phyloP scores from a whole-genome alignment of 2,797 vertebrate species.

The Sebastes nivosus region DNA sequence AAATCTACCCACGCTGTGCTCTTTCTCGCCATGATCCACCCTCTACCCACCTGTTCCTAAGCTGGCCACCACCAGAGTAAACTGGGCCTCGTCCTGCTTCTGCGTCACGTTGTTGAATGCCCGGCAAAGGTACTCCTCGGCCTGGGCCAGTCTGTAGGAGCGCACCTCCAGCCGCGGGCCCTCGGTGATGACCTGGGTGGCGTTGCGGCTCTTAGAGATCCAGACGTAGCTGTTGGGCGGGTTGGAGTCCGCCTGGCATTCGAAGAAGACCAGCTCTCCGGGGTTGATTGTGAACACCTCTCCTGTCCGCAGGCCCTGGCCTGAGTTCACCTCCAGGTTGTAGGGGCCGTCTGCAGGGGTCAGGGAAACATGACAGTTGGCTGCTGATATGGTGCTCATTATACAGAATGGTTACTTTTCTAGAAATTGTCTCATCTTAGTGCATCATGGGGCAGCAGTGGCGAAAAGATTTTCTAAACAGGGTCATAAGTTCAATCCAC shows the following conservation, averaged over 20 bases:
- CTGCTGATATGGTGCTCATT: neutral
- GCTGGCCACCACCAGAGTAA: conserved; percentile 90
- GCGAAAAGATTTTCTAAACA: neutral
- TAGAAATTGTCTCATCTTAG: neutral
- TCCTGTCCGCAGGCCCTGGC: conserved; percentile 88
- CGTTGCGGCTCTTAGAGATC: conserved; percentile 88
- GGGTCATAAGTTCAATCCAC: neutral
- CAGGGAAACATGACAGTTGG: conserved; percentile 26
- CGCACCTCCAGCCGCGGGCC: conserved; percentile 89
- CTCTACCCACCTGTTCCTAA: conserved; percentile 84
- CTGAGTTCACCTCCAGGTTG: conserved; percentile 91
- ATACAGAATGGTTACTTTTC: neutral
- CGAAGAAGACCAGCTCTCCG: conserved; percentile 89
- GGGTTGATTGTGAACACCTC: conserved; percentile 92
- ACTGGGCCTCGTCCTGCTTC: conserved; percentile 88
- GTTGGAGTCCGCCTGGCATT: conserved; percentile 95
- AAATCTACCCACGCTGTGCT: conserved; percentile 53
- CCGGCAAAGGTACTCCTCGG: conserved; percentile 88
- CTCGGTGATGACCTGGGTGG: conserved; percentile 85
- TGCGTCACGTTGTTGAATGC: conserved; percentile 95
- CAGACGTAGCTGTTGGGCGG: conserved; percentile 94
- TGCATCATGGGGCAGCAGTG: neutral
- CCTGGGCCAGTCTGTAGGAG: conserved; percentile 84
- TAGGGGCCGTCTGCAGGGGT: conserved; percentile 91
- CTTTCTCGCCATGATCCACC: conserved; percentile 36